Conservation (phyloP, 1,140 invertebrate species). For the Charaxes varanes region DNA sequence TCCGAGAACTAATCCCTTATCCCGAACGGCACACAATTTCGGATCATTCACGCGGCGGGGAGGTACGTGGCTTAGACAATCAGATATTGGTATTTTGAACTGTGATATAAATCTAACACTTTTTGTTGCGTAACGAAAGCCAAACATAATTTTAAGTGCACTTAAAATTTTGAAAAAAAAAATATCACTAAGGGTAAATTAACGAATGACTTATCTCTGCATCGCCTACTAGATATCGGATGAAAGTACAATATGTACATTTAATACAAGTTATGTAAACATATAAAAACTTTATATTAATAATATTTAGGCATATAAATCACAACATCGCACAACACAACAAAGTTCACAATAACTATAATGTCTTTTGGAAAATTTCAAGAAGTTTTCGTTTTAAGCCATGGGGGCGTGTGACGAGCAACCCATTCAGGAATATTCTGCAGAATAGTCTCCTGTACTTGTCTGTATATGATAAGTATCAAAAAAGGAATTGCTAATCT, state of each 20-base stretch:
- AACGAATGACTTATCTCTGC: conserved; percentile 17
- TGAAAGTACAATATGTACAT: conserved; percentile 26
- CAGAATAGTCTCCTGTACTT: conserved; percentile 77
- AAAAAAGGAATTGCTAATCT: conserved; percentile 84
- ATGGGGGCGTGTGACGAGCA: conserved; percentile 43
- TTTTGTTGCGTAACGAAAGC: conserved; percentile 20
- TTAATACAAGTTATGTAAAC: conserved; percentile 25
- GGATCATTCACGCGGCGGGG: conserved; percentile 37
- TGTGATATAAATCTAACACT: conserved; percentile 49
- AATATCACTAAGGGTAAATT: conserved; percentile 27
- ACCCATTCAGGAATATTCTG: conserved; percentile 50
- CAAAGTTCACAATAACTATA: conserved; percentile 48
- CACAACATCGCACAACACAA: conserved; percentile 57
- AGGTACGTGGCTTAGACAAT: conserved; percentile 29
- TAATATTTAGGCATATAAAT: conserved; percentile 26
- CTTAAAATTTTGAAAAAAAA: conserved; percentile 37
- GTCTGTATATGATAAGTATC: conserved; percentile 83
- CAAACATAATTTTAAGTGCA: conserved; percentile 23
- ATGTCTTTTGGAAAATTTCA: conserved; percentile 60
- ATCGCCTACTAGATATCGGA: conserved; percentile 38
- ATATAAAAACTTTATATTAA: conserved; percentile 23
- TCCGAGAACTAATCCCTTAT: conserved; percentile 53
- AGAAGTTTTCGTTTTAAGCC: conserved; percentile 64
- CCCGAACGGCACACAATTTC: conserved; percentile 35
- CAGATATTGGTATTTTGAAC: conserved; percentile 41